Conservation (phyloP, 2,888 invertebrate genomes). For the Agrypnus murinus region DNA sequence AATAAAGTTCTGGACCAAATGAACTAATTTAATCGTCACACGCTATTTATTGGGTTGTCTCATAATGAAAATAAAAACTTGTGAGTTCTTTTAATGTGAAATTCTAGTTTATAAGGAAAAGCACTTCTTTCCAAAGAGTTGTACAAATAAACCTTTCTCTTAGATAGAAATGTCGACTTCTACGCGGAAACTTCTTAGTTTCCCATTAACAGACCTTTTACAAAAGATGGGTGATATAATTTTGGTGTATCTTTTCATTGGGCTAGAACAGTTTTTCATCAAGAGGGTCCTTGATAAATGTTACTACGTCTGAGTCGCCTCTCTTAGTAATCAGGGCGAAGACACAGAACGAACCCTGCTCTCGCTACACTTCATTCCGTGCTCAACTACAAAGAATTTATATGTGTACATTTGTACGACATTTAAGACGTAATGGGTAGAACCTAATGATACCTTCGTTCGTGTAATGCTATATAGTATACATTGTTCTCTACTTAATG, state of each 20-base stretch:
- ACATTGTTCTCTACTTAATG: slow-evolving; percentile 43
- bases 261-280: slow-evolving; percentile 54
- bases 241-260: slow-evolving; percentile 24
- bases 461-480: slow-evolving; percentile 35
- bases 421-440: slow-evolving; percentile 61
- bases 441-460: slow-evolving; percentile 59
- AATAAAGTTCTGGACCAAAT: no score
- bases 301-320: slow-evolving; percentile 55
- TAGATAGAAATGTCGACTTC: no score
- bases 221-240: slow-evolving; percentile 28
- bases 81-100: no score
- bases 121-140: no score
- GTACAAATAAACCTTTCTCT: no score
- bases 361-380: slow-evolving; percentile 62
- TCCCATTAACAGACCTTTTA: no score
- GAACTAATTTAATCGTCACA: no score
- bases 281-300: slow-evolving; percentile 62
- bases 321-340: slow-evolving; percentile 61
- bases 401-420: slow-evolving; percentile 64
- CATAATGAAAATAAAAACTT: no score
- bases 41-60: no score
- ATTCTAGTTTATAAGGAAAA: no score
- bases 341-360: slow-evolving; percentile 60
- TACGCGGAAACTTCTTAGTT: no score
- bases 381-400: slow-evolving; percentile 64